Evolutionary conservation across 1,140 invertebrate genomes (phyloP), one percentile per base, ranked within the genome.

Genomic region (Mesaphorura yosii): DNA sequence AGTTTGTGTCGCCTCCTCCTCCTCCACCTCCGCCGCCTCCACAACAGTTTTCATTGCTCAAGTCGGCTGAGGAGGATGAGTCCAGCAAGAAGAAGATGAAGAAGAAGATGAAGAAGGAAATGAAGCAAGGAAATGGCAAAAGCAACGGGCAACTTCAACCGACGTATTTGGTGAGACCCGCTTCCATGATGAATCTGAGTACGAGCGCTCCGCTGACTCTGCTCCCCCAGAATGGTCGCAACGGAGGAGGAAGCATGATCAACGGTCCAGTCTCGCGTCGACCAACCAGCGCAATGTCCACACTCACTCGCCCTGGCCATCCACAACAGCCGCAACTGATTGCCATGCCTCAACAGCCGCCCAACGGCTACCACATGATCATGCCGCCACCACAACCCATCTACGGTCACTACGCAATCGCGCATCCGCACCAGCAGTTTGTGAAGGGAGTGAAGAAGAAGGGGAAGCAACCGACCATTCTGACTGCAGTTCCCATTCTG

Each of bases 21-120:
- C 78, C 82, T 12, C 85, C 86, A 2, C 86, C 85, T 23, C 87
- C 83, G 0, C 80, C 82, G 0, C 80, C 81, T 0, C 80, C 80
- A 1, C 78, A 78, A 1, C 76, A 77, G 0, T 70, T 55, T 38
- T 59, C 55, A 2, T 54, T 64, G 57, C 56, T 57, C 47, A 58
- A 76, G 15, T 75, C 76, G 10, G 64, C 73, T 3, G 68, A 73
- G 3, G 70, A 39, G 4, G 70, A 72, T 47, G 54, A 45, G 23
- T 40, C 53, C 17, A 55, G 57, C 1, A 64, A 63, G 0, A 67
- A 66, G 23, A 72, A 72, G 48, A 74, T 73, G 60, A 58, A 64
- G 20, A 71, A 67, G 45, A 74, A 75, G 54, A 75, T 75, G 52
- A 72, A 72, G 31, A 73, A 74, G 49, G 60, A 67, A 14, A 72